phyloP scores from a whole-genome alignment of 2,113 vertebrate species.

The Dendrocopos noguchii region DNA sequence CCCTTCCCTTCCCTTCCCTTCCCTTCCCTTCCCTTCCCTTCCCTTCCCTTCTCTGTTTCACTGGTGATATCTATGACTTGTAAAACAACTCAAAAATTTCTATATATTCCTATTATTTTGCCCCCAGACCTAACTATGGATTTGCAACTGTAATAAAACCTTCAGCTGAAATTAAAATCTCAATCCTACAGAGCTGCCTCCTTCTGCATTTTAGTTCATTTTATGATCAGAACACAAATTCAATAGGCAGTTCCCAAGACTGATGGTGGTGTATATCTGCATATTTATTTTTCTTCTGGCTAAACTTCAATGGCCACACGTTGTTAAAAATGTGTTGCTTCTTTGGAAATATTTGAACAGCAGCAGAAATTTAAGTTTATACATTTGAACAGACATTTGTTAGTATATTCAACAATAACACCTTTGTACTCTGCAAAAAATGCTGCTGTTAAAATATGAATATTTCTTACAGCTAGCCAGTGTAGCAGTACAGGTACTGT shows the following conservation, averaged over 20 bases:
- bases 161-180: neutral
- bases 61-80: neutral
- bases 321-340: neutral
- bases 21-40: no score
- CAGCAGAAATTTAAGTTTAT: neutral
- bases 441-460: neutral
- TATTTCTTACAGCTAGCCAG: neutral
- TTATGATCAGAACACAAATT: neutral
- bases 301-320: neutral
- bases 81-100: neutral
- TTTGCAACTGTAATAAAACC: neutral
- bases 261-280: neutral
- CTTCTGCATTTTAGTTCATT: neutral
- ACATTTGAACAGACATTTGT: neutral
- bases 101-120: neutral
- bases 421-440: neutral
- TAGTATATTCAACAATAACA: neutral
- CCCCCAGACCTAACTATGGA: neutral
- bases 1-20: no score
- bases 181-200: neutral
- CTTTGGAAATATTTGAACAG: neutral
- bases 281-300: neutral
- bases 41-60: neutral
- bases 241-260: neutral
- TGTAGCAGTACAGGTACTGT: neutral